Evolutionary conservation across 1,140 invertebrate genomes (phyloP).

Genomic region (Leptinotarsa texana): DNA sequence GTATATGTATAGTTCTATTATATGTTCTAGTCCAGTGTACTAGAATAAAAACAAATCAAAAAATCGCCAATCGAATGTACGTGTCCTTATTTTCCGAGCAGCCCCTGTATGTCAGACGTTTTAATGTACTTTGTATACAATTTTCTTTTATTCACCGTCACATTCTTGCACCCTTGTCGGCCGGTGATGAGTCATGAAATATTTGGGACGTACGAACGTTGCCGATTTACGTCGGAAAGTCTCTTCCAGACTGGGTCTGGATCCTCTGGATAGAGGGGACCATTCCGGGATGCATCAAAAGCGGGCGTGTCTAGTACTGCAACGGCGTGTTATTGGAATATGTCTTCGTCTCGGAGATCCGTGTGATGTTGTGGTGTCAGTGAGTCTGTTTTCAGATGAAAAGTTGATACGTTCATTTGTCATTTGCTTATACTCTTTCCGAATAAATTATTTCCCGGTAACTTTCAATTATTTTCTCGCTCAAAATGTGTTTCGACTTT

Average conservation of each 20-base stretch:
- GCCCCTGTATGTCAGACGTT: too few species aligned
- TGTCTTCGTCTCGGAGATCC: not conserved
- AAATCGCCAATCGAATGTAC: too few species aligned
- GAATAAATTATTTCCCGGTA: too few species aligned
- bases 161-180: not conserved
- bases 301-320: conserved; percentile 47
- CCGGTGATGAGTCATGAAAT: not conserved
- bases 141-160: not conserved
- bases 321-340: conserved; percentile 30
- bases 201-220: not conserved
- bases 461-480: too few species aligned
- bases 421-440: not conserved
- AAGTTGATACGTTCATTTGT: not conserved
- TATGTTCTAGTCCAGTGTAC: too few species aligned
- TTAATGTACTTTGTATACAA: too few species aligned
- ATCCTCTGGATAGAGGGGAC: conserved; percentile 34
- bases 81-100: too few species aligned
- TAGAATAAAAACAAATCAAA: too few species aligned
- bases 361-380: not conserved
- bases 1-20: too few species aligned
- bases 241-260: conserved; percentile 29
- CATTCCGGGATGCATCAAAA: conserved; percentile 43
- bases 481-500: too few species aligned
- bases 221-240: conserved; percentile 11
- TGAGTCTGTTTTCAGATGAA: not conserved